Conservation (phyloP, 2,888 invertebrate genomes). For the Lasioglossum vierecki region DNA sequence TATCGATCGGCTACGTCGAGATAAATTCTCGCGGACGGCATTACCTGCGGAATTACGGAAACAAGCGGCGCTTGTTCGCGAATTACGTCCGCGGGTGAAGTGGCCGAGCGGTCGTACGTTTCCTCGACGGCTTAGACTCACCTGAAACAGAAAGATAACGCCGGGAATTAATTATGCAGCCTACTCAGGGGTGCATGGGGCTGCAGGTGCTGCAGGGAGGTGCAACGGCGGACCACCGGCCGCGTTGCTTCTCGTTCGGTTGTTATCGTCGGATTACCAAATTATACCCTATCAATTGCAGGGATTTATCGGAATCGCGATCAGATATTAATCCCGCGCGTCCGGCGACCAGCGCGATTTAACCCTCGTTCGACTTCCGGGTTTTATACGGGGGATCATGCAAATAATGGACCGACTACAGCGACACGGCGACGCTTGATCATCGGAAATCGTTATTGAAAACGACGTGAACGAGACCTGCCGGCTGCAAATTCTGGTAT, state of each 20-base stretch:
- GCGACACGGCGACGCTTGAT: constrained; percentile 7
- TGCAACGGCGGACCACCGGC: not conserved
- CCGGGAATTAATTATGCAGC: constrained; percentile 68
- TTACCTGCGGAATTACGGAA: constrained; percentile 11
- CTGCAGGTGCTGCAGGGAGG: not conserved
- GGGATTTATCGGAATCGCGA: constrained; percentile 54
- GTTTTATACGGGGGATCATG: constrained; percentile 36
- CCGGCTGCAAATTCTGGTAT: not conserved
- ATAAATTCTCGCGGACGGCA: not conserved
- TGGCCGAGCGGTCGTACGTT: constrained; percentile 47
- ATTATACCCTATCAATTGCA: constrained; percentile 71
- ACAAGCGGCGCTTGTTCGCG: constrained; percentile 7
- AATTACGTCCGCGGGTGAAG: constrained; percentile 20
- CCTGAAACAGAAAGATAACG: constrained; percentile 75
- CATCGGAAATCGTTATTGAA: constrained; percentile 14
- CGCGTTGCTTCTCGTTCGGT: constrained; percentile 14
- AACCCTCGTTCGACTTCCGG: constrained; percentile 34
- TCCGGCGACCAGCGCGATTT: constrained; percentile 19
- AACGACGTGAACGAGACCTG: not conserved
- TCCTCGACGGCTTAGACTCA: constrained; percentile 63
- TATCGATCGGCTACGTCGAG: not conserved
- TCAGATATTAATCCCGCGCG: constrained; percentile 49
- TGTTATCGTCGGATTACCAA: constrained; percentile 69
- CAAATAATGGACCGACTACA: constrained; percentile 27
- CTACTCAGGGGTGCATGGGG: not conserved